A percentile compares a stretch with the other conserved stretches of the same genome.
Conservation (phyloP, 2,113 vertebrate species). For the Cebus imitator region DNA sequence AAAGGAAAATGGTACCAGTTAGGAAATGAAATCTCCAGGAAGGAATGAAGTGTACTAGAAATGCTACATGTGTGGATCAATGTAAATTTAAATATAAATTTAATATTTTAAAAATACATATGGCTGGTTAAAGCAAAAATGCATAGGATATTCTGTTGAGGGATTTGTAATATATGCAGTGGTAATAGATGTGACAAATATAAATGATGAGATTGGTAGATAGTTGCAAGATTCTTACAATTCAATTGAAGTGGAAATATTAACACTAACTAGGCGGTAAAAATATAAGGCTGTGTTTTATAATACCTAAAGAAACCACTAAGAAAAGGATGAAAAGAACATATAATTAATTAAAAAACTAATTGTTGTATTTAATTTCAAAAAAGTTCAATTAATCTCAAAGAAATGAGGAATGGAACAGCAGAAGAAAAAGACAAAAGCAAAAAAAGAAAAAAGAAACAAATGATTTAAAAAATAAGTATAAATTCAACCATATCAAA, state of each 20-base stretch:
- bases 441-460: neutral
- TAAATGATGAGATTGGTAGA: neutral
- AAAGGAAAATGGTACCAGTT: neutral
- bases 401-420: neutral
- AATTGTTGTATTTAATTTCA: neutral
- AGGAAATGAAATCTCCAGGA: neutral
- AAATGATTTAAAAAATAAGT: neutral
- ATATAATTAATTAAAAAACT: neutral
- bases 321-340: neutral
- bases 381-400: neutral
- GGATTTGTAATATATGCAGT: neutral
- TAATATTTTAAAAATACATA: too few species aligned
- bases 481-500: neutral
- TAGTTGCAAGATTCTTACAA: neutral
- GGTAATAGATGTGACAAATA: neutral
- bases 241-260: neutral
- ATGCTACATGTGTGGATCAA: neutral
- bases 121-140: neutral
- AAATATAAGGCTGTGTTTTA: neutral
- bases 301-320: neutral
- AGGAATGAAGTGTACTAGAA: neutral
- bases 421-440: neutral
- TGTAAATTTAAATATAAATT: neutral
- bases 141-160: neutral
- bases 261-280: neutral